Conservation (phyloP, 2,113 vertebrate species). For the Otis tarda region DNA sequence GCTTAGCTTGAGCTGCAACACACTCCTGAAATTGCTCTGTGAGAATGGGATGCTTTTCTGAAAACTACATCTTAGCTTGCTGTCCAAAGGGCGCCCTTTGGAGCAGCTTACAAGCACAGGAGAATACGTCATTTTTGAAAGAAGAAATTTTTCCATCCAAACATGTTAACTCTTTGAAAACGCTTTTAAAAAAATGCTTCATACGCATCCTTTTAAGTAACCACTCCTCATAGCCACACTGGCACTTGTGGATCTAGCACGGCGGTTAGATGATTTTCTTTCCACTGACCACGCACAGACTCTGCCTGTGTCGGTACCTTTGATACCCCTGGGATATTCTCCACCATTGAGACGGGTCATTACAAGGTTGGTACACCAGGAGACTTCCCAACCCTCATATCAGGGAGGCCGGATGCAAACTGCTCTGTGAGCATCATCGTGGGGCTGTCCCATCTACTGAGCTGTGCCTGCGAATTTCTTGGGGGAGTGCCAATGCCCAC, state of each 20-base stretch:
- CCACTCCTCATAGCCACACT: background rate
- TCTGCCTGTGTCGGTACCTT: background rate
- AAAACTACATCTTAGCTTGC: background rate
- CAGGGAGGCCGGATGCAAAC: background rate
- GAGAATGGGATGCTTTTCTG: background rate
- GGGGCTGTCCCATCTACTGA: background rate
- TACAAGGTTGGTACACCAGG: rapidly evolving
- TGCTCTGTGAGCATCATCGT: background rate
- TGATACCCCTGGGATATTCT: background rate
- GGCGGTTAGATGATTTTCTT: background rate
- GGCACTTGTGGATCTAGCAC: background rate
- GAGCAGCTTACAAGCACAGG: background rate
- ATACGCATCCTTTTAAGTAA: background rate
- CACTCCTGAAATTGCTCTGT: background rate
- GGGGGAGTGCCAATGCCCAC: background rate
- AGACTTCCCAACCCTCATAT: no score
- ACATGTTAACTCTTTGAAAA: background rate
- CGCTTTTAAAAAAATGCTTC: no score
- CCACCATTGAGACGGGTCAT: rapidly evolving
- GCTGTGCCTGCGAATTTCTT: background rate
- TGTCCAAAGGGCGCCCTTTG: background rate
- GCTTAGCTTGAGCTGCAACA: background rate
- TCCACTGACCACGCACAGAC: background rate
- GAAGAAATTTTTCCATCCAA: background rate
- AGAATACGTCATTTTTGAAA: background rate